Evolutionary conservation across 2,888 invertebrate species (phyloP), one percentile per base, ranked within the genome.

Genomic region (Dromius quadrimaculatus): DNA sequence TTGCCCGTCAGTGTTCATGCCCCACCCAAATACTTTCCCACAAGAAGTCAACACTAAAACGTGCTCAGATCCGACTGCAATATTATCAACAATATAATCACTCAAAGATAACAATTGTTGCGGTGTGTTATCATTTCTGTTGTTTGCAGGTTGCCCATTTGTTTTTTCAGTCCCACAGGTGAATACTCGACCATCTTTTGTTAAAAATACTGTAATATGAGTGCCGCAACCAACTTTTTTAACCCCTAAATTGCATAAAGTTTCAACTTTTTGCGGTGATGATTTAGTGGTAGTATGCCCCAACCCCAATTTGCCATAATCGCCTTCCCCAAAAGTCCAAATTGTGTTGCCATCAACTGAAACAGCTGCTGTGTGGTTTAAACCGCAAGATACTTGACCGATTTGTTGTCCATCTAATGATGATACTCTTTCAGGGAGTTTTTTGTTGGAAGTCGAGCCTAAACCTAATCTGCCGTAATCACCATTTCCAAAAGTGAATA

Each of bases 301-400:
- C 20, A 85, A 76, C 2, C 83, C 87, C 19, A 89, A 79, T 79
- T 89, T 89, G 8, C 89, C 89, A 78, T 86, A 87, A 76, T 88
- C 88, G 0, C 88, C 88, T 79, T 89, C 89, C 2, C 89, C 89
- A 80, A 88, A 89, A 0, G 87, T 84, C 88, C 88, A 89, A 0
- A 88, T 87, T 1, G 80, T 83, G 75, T 82, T 80, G 1, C 88
- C 88, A 77, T 89, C 88, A 1, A 79, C 76, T 0, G 87, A 86
- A 17, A 88, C 82, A 77, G 88, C 87, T 22, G 88, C 83, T 0
- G 88, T 88, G 77, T 89, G 89, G 76, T 88, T 88, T 62, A 89
- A 79, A 1, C 89, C 89, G 79, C 89, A 89, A 4, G 89, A 84
- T 13, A 84, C 84, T 74, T 82, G 83, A 5, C 86, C 86, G 71